Evolutionary conservation across 2,888 invertebrate genomes (phyloP), one percentile per base, ranked within the genome.

Genomic region (Conchocele bisecta): DNA sequence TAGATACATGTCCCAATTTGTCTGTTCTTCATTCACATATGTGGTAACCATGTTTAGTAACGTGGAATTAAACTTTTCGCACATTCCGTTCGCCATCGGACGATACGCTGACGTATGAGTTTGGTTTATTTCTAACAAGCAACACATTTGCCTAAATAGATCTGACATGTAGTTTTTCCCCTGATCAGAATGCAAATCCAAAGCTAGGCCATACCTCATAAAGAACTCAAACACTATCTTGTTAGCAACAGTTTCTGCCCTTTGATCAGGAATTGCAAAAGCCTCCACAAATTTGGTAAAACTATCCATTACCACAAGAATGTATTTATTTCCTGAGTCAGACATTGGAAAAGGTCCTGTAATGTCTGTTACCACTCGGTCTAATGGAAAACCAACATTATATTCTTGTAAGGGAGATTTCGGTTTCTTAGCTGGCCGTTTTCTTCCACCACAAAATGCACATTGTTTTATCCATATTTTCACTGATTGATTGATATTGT

Each of bases 281-380:
- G 51, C 44, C 20, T 68, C 61, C 1, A 60, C 75, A 39, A 37
- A 79, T 35, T 57, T 60, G 1, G 75, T 75, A n/a, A 64, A 51
- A n/a, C 29, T 31, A 28, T 50, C 50, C 29, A 31, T n/a, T n/a
- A 50, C 50, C n/a, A 29, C 28, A 15, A 50, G 74, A 59, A 56
- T 71, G 33, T n/a, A 48, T 58, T 39, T 61, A 60, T 79, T n/a
- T 4, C 71, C 72, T 11, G 50, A 35, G 3, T 29, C 53, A 9
- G 71, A 59, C 39, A 26, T 44, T 1, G 69, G 68, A 22, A 81
- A 58, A 50, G 65, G 64, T 15, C 82, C 75, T 6, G 75, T 33
- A 9, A 79, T 53, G 57, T 82, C 75, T 6, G 74, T 64, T 7
- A 64, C 39, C 0, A 81, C 26, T 28, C 74, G 53, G 29, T 82